Evolutionary conservation across 2,888 invertebrate species (phyloP), one percentile per base, ranked within the genome.

Genomic region (Nysson spinosus): DNA sequence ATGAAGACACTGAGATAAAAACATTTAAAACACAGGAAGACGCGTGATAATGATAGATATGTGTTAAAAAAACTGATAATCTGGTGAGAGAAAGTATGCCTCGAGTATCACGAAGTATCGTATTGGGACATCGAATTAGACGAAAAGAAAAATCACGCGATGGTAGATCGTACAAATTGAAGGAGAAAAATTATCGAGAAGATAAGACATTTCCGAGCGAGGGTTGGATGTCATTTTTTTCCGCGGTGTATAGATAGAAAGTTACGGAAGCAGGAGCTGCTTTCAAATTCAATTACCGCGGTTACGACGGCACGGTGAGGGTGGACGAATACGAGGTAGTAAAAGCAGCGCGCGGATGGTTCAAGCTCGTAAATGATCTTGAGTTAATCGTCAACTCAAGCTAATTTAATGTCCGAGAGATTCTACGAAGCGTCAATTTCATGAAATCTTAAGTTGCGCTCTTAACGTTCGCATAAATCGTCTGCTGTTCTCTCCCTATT

Each of bases 321-420:
- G 9, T 42, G 43, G 46, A 54, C 47, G 47, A 35, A 46, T 39
- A 34, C 26, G 40, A 46, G 46, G 46, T 34, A 17, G 54, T 20
- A 32, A 47, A 62, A 52, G 52, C 42, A 17, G 34, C 30, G 14
- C 26, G 22, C 26, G n/a, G 47, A 42, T 57, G 63, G 63, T 30
- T 52, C 19, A 35, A 4, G 16, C 37, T 64, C 47, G 63, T 80
- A 78, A 79, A 80, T 77, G 73, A 80, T 74, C 62, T 52, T 49
- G 63, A 69, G 68, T 78, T 78, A 77, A 79, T 78, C 75, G 75
- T 77, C 62, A 37, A 67, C 52, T 32, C 43, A 16, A 35, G 49
- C 50, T 61, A 55, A 65, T 67, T 67, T 63, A 66, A 66, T 64
- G 47, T 63, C 39, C 55, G 24, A 44, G 63, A 62, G 63, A 52